Conservation (phyloP, 2,797 vertebrate genomes). For the Hirundo rustica region DNA sequence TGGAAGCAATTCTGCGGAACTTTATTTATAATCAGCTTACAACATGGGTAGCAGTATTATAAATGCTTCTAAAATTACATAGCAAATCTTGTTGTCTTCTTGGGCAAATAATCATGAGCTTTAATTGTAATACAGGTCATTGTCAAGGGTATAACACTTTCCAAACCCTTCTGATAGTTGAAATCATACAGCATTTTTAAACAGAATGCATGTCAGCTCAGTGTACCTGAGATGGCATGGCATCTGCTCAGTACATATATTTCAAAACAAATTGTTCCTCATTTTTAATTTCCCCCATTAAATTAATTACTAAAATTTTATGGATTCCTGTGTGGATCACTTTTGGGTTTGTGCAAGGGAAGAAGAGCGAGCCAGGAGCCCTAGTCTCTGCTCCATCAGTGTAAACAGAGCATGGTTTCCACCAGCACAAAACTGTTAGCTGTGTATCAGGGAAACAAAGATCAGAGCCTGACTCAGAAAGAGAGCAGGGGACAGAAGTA, state of each 20-base stretch:
- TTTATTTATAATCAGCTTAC: constrained; percentile 77
- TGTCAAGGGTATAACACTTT: constrained; percentile 66
- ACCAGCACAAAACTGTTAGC: not conserved
- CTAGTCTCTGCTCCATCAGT: not conserved
- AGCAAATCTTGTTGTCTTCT: constrained; percentile 72
- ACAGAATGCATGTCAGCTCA: not conserved
- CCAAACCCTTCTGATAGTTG: constrained; percentile 47
- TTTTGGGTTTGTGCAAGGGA: not conserved
- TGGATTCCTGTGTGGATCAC: not conserved
- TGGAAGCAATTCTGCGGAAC: constrained; percentile 70
- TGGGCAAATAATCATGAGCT: constrained; percentile 64
- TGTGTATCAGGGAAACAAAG: not conserved
- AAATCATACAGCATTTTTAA: constrained; percentile 40
- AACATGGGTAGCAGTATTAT: constrained; percentile 36
- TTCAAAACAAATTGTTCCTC: not conserved
- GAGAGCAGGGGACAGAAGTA: not conserved
- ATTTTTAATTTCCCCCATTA: not conserved
- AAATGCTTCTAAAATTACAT: constrained; percentile 72
- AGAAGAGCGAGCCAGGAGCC: not conserved
- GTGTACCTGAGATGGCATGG: constrained; percentile 19
- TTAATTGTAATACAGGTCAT: constrained; percentile 72
- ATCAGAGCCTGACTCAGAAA: not conserved
- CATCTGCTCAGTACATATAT: constrained; percentile 14
- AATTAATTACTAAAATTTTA: not conserved
- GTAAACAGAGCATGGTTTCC: not conserved